Base-by-base conservation (phyloP, 2,113 vertebrate genomes). In the Acanthisitta chloris region DNA sequence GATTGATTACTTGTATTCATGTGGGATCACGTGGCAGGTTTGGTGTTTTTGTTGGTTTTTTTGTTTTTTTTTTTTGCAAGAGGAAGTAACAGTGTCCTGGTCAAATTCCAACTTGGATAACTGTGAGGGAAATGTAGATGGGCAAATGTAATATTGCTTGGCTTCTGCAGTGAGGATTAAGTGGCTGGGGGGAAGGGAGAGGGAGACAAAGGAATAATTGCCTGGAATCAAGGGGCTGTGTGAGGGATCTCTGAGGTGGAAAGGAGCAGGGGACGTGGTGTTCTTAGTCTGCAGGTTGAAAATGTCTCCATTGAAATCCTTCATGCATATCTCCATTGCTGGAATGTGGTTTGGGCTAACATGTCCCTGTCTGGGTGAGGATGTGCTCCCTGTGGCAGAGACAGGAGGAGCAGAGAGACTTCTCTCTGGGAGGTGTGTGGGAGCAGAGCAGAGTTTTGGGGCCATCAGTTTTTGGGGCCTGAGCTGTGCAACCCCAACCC, bases 101-200 rank as follows among this genome's bases (percentile, higher is more conserved):
- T 88, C 80, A 86, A 88, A 94, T 92, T 96, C 95, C 88, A 94
- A 4, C 76, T 23, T 71, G 64, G 80, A 66, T 84, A 80, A 82
- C 61, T 52, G 31, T 40, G 14, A 73, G 70, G 77, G 87, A 85
- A 66, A 58, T 8, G 42, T 10, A 81, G 82, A 67, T 36, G 91
- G 76, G 71, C 43, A 62, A 64, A 66, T 4, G 65, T 1, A 23
- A 34, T 49, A 3, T 33, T 52, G 59, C 70, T 73, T 31, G 23
- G 42, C 70, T 61, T 1, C 65, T 78, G 49, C 70, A 4, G 1
- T 28, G 76, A 64, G 92, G 61, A 61, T 13, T 64, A 4, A 85
- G 59, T 40, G 36, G 51, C 29, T 48, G 51, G 90, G 92, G 73
- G 77, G 77, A 87, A 80, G 51, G 70, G 87, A 70, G 61, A 34